Conservation (phyloP, 64 coral and sea anemone species). For the Orbicella faveolata region DNA sequence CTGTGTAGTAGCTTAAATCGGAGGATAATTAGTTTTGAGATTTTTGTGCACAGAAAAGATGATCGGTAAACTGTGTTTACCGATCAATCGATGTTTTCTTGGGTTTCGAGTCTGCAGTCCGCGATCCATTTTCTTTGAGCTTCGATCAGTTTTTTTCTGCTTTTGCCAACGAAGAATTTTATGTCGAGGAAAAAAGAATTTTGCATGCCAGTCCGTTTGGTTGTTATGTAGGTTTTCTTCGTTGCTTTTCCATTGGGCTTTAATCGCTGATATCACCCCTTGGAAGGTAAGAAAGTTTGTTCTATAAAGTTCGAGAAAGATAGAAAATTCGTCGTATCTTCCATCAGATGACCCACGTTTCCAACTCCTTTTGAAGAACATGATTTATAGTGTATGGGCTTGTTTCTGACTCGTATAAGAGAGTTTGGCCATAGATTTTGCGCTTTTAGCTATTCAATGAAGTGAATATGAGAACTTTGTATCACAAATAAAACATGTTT, state of each 20-base stretch:
- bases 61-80: no score
- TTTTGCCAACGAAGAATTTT: no score
- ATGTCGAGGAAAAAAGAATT: no score
- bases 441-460: background rate
- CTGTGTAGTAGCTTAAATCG: no score
- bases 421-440: background rate
- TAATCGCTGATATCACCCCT: background rate
- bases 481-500: no score
- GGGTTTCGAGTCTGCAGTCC: no score
- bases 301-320: constrained; percentile 8
- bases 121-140: no score
- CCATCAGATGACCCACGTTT: constrained; percentile 12
- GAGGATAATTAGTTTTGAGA: no score
- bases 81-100: no score
- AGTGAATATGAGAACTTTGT: no score
- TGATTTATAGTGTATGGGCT: background rate
- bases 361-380: constrained; percentile 5
- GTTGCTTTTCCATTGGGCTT: constrained; percentile 1
- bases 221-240: background rate
- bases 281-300: constrained; percentile 11
- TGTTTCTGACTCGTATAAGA: constrained; percentile 15
- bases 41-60: no score
- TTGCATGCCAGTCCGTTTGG: background rate
- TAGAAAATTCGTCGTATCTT: background rate
- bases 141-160: no score